phyloP scores from a whole-genome alignment of 1,140 invertebrate genomes.

The Cardiocondyla obscurior region DNA sequence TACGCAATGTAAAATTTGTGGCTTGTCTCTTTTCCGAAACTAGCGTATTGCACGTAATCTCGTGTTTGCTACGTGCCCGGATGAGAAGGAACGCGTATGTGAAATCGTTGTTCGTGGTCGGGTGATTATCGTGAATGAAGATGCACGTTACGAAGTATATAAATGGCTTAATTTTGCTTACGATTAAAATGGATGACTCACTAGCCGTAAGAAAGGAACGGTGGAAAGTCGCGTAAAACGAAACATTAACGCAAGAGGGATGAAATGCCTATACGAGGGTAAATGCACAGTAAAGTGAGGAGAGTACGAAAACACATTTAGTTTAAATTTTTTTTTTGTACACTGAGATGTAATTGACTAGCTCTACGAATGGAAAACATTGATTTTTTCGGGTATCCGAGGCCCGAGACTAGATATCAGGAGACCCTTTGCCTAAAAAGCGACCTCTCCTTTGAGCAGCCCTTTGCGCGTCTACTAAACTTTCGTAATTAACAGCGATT shows the following conservation, averaged over 20 bases:
- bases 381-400: constrained; percentile 78
- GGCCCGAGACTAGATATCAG: constrained; percentile 74
- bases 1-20: background rate
- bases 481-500: constrained; percentile 9
- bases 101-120: background rate
- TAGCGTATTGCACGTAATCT: background rate
- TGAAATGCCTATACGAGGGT: constrained; percentile 35
- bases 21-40: background rate
- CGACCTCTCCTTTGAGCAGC: constrained; percentile 5
- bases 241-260: background rate
- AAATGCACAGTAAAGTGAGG: constrained; percentile 31
- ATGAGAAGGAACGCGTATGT: background rate
- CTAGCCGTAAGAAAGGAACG: background rate
- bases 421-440: constrained; percentile 44
- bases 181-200: background rate
- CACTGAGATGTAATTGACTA: constrained; percentile 78
- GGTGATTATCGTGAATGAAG: background rate
- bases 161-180: background rate
- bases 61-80: background rate
- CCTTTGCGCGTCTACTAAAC: background rate
- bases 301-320: constrained; percentile 74
- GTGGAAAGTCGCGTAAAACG: background rate
- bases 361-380: constrained; percentile 81
- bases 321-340: constrained; percentile 79
- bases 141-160: background rate